Conservation (phyloP, 2,797 vertebrate genomes). For the Cetoscarus ocellatus region DNA sequence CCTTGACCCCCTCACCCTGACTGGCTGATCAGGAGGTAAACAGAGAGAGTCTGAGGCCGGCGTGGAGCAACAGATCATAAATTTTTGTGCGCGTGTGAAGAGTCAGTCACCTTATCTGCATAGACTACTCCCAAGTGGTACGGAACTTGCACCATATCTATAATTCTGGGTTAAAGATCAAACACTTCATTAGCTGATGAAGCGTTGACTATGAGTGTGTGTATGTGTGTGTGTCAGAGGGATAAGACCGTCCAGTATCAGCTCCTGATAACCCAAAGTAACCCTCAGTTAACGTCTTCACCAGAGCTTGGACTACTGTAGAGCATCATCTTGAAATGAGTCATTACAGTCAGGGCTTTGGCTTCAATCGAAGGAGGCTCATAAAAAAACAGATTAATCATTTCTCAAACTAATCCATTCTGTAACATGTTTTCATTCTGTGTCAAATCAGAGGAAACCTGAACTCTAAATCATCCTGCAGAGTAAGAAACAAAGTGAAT, state of each 20-base stretch:
- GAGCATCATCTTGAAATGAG: conserved; percentile 12
- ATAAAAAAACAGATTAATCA: conserved; percentile 17
- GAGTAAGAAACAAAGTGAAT: conserved; percentile 22
- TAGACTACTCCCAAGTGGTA: conserved; percentile 18
- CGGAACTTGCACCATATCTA: conserved; percentile 17
- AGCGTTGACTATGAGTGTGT: conserved; percentile 12
- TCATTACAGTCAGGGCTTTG: conserved; percentile 46
- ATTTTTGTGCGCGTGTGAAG: not conserved
- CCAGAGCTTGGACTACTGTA: not conserved
- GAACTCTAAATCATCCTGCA: conserved; percentile 31
- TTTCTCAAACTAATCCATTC: conserved; percentile 17
- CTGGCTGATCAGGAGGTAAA: conserved; percentile 75
- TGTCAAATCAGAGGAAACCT: conserved; percentile 24
- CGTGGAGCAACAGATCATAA: not conserved
- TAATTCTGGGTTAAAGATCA: conserved; percentile 50
- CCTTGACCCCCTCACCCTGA: conserved; percentile 60
- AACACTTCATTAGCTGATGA: conserved; percentile 48
- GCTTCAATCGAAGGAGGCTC: conserved; percentile 43
- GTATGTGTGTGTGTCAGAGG: conserved; percentile 22
- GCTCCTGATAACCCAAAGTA: conserved; percentile 64
- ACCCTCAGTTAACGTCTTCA: conserved; percentile 30
- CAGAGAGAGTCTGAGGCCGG: conserved; percentile 10
- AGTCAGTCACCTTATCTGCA: conserved; percentile 27
- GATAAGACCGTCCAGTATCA: conserved; percentile 23
- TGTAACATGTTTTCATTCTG: conserved; percentile 29